Percentiles rank a stretch among this genome's conserved stretches.
These are phyloP conservation scores for Acanthococcus lagerstroemiae DNA, from an alignment of 2,888 invertebrate species.

Conservation along the genomic window DNA sequence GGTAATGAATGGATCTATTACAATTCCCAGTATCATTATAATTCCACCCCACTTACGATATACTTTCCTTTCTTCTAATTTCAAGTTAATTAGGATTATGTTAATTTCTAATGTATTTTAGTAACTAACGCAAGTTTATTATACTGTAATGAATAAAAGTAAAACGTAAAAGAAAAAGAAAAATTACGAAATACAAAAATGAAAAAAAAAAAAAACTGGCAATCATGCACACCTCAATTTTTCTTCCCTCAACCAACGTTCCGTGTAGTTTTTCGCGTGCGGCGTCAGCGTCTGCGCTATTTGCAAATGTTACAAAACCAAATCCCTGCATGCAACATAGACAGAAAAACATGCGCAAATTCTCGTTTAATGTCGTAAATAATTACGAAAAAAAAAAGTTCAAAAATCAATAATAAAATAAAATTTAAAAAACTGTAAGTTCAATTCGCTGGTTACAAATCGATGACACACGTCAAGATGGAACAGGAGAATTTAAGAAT, in stretches of 20 bases:
- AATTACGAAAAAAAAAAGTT: conserved; percentile 31
- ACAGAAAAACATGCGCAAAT: conserved; percentile 48
- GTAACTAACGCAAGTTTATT: too few species aligned
- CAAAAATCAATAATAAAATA: conserved; percentile 35
- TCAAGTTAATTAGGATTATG: too few species aligned
- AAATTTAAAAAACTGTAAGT: conserved; percentile 33
- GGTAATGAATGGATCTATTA: too few species aligned
- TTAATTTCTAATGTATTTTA: too few species aligned
- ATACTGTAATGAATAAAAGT: background rate
- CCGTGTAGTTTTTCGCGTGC: conserved; percentile 99
- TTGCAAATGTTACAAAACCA: conserved; percentile 99
- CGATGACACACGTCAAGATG: too few species aligned
- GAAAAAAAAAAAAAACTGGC: conserved; percentile 25
- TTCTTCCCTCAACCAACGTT: conserved; percentile 99
- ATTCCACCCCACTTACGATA: too few species aligned
- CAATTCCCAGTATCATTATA: too few species aligned
- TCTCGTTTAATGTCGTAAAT: conserved; percentile 39
- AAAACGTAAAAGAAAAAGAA: conserved; percentile 21
- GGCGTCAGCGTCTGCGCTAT: conserved; percentile 99
- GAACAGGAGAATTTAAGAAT: too few species aligned
- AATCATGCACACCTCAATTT: conserved; percentile 99
- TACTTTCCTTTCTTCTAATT: too few species aligned
- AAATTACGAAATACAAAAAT: conserved; percentile 12
- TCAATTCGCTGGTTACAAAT: background rate
- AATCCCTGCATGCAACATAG: conserved; percentile 99